A percentile compares a stretch with the other conserved stretches of the same genome.
Conservation (phyloP, 1,140 invertebrate genomes). For the Drosophila hydei region DNA sequence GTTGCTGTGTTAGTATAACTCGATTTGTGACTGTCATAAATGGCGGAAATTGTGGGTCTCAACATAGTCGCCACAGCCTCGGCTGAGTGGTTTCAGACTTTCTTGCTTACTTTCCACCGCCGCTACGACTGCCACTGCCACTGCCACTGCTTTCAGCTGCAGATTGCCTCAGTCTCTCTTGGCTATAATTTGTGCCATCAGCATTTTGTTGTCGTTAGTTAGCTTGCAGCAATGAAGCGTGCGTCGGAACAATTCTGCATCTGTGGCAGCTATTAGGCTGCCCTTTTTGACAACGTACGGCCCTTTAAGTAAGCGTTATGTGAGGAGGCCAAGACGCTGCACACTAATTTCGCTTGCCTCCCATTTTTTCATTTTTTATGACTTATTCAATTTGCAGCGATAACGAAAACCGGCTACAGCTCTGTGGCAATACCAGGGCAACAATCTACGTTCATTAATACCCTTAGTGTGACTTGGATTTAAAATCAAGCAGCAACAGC, state of each 20-base stretch:
- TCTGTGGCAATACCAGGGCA: constrained; percentile 18
- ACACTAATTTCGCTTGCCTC: constrained; percentile 49
- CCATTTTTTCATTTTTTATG: constrained; percentile 50
- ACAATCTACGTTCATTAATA: constrained; percentile 76
- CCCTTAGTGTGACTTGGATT: constrained; percentile 81
- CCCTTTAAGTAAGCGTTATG: background rate
- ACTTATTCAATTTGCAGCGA: constrained; percentile 68
- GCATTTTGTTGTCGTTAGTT: constrained; percentile 75
- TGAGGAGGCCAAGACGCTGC: too few relatives aligned
- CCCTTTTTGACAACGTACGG: constrained; percentile 59
- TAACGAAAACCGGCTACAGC: constrained; percentile 32
- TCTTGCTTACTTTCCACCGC: constrained; percentile 73
- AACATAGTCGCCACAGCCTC: constrained; percentile 21
- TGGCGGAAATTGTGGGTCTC: constrained; percentile 80
- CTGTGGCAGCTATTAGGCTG: constrained; percentile 48
- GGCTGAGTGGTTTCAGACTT: constrained; percentile 49
- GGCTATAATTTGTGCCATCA: constrained; percentile 80
- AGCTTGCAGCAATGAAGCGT: constrained; percentile 68
- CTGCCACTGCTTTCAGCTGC: constrained; percentile 15
- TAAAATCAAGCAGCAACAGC: constrained; percentile 64
- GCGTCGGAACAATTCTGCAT: constrained; percentile 70
- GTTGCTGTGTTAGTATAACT: constrained; percentile 74
- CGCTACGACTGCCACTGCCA: constrained; percentile 17
- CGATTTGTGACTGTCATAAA: constrained; percentile 83
- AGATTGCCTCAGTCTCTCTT: constrained; percentile 47